Evolutionary conservation across 2,797 vertebrate species (phyloP).

Genomic region (Crotalus adamanteus): DNA sequence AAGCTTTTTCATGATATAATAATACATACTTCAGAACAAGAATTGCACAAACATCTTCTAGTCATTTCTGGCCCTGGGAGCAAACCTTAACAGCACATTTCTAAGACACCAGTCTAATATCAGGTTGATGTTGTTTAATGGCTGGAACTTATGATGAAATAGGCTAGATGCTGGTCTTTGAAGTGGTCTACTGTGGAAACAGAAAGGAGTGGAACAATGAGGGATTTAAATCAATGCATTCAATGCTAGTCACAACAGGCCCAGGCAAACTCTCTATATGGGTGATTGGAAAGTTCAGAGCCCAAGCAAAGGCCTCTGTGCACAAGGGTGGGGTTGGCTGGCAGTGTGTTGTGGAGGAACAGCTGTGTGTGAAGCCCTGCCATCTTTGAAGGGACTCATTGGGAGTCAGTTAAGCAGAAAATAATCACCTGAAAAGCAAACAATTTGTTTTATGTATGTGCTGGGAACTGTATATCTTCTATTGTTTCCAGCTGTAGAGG

Average conservation of each 20-base stretch:
- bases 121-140: not conserved
- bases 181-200: not conserved
- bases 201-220: not conserved
- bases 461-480: constrained; percentile 58
- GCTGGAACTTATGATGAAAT: not conserved
- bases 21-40: not conserved
- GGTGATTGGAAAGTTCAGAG: constrained; percentile 53
- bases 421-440: constrained; percentile 60
- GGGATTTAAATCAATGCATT: constrained; percentile 25
- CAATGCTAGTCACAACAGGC: constrained; percentile 17
- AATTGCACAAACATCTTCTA: not conserved
- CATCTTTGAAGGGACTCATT: constrained; percentile 60
- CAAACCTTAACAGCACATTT: not conserved
- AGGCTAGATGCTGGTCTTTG: not conserved
- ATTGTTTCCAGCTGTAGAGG: constrained; percentile 59
- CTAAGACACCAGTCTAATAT: not conserved
- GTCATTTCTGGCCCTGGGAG: not conserved
- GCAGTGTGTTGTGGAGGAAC: constrained; percentile 54
- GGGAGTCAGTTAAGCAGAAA: constrained; percentile 66
- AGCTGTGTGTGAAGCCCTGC: constrained; percentile 60
- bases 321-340: constrained; percentile 24
- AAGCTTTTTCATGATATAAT: not conserved
- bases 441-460: constrained; percentile 65
- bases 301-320: constrained; percentile 16
- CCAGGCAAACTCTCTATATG: constrained; percentile 35